Percentiles rank a stretch among this genome's conserved stretches.
Conservation (phyloP, 2,888 invertebrate genomes). For the Sacculina carcini region DNA sequence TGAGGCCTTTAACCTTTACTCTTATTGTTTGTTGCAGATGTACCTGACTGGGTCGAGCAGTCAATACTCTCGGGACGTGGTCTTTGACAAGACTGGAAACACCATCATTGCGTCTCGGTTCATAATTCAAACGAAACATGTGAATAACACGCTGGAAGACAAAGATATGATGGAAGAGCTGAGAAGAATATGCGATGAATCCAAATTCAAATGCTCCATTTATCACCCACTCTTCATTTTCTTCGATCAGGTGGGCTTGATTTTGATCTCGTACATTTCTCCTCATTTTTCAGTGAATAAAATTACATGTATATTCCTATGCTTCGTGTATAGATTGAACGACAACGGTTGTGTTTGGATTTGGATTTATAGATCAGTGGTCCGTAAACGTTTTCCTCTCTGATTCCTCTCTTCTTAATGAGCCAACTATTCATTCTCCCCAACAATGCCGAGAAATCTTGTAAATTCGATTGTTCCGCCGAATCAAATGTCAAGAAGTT, state of each 20-base stretch:
- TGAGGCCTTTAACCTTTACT: no score
- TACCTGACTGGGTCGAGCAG: conserved; percentile 46
- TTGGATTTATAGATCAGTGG: no score
- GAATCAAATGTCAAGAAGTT: no score
- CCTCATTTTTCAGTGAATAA: conserved; percentile 31
- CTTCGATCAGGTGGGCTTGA: conserved; percentile 38
- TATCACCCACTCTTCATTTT: conserved; percentile 90
- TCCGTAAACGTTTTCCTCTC: no score
- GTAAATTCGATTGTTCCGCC: no score
- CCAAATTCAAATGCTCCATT: conserved; percentile 54
- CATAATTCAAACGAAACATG: conserved; percentile 57
- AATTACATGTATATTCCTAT: conserved; percentile 13
- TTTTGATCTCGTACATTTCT: no score
- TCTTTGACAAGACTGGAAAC: conserved; percentile 44
- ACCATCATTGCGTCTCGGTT: conserved; percentile 58
- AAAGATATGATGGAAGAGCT: conserved; percentile 67
- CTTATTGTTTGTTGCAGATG: conserved; percentile 26
- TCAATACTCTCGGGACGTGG: conserved; percentile 55
- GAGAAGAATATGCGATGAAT: conserved; percentile 42
- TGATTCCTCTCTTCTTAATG: no score
- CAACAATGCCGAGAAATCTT: no score
- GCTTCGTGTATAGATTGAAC: no score
- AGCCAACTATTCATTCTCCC: no score
- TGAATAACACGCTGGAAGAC: conserved; percentile 67
- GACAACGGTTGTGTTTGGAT: no score